phyloP scores from a whole-genome alignment of 2,888 invertebrate genomes.

The Belgica antarctica region DNA sequence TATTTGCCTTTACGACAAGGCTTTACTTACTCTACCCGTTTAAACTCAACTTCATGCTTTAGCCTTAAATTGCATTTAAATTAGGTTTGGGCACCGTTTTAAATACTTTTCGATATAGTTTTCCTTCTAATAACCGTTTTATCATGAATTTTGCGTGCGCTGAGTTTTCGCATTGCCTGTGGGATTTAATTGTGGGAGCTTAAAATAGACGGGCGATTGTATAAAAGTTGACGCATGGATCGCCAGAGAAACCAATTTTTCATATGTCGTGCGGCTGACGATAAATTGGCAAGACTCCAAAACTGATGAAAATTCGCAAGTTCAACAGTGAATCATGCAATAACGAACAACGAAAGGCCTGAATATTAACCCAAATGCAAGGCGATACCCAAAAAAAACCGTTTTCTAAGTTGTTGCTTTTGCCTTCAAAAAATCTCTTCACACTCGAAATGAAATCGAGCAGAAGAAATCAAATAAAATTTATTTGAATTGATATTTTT shows the following conservation, averaged over 20 bases:
- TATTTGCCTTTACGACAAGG: neutral
- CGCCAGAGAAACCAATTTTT: neutral
- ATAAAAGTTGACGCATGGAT: conserved; percentile 4
- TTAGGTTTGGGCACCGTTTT: conserved; percentile 13
- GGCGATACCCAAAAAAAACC: neutral
- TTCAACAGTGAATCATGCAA: neutral
- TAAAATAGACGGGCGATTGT: neutral
- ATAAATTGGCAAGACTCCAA: conserved; percentile 25
- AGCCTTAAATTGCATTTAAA: conserved; percentile 5
- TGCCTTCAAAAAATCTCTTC: neutral
- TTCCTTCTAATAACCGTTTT: neutral
- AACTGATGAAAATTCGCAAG: neutral
- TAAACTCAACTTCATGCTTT: neutral
- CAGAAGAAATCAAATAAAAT: conserved; percentile 22
- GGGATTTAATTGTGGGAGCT: neutral
- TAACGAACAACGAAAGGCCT: neutral
- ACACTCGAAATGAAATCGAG: conserved; percentile 23
- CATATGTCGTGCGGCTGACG: neutral
- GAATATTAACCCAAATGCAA: conserved; percentile 23
- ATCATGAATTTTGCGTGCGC: neutral
- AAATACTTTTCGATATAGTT: neutral
- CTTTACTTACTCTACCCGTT: neutral
- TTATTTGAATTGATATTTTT: conserved; percentile 1
- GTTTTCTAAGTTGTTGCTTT: neutral
- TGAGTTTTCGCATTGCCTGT: neutral